Conservation (phyloP, 1,140 invertebrate genomes). For the Campoletis sonorensis region DNA sequence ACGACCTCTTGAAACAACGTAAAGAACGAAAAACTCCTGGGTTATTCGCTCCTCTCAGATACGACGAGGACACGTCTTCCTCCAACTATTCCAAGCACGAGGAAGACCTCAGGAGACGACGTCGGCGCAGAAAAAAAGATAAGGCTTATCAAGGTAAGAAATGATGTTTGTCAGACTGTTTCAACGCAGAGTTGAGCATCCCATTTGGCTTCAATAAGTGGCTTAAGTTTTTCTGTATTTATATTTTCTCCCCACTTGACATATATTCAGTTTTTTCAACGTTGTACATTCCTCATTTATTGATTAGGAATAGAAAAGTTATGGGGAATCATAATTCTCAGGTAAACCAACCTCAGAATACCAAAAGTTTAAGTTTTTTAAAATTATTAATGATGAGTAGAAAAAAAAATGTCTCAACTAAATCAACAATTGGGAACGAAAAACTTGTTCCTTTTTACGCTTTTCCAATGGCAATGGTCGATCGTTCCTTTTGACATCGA, state of each 20-base stretch:
- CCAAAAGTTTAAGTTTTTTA: background rate
- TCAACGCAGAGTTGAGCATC: too few relatives aligned
- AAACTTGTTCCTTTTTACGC: too few relatives aligned
- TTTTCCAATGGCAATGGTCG: too few relatives aligned
- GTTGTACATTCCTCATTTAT: background rate
- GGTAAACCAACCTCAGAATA: background rate
- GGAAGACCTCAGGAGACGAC: slow-evolving; percentile 54
- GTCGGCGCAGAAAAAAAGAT: slow-evolving; percentile 60
- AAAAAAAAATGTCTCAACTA: too few relatives aligned
- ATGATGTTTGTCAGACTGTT: background rate
- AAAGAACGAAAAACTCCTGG: slow-evolving; percentile 50
- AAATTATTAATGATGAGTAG: too few relatives aligned
- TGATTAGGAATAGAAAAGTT: background rate
- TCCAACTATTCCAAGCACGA: slow-evolving; percentile 59
- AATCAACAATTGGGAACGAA: too few relatives aligned
- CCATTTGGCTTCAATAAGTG: too few relatives aligned
- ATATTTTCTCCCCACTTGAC: background rate
- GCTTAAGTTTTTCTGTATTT: too few relatives aligned
- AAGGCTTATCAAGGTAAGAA: slow-evolving; percentile 63
- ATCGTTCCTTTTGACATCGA: too few relatives aligned
- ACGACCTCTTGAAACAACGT: slow-evolving; percentile 67
- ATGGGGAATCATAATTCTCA: background rate
- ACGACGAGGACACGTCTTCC: slow-evolving; percentile 61
- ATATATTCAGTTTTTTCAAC: background rate
- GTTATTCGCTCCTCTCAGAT: slow-evolving; percentile 32